These are phyloP conservation scores for Lerema accius DNA, from an alignment of 1,140 invertebrate species.

Conservation along the genomic window DNA sequence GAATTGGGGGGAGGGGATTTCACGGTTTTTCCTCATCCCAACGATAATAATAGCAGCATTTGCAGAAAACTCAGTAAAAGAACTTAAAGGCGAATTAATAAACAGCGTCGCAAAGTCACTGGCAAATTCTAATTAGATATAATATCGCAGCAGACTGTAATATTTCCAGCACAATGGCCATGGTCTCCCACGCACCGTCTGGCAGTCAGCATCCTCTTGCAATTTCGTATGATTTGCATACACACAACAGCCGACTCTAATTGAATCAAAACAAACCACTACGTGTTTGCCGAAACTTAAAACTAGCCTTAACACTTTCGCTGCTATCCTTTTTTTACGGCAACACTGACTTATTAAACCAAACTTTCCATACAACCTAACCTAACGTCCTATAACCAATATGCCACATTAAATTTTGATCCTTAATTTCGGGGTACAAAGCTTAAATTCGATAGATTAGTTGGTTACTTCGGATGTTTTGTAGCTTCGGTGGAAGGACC, in stretches of 20 bases:
- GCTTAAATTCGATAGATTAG: constrained; percentile 38
- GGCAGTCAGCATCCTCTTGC: constrained; percentile 57
- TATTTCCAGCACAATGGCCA: constrained; percentile 65
- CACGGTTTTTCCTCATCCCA: too few relatives aligned
- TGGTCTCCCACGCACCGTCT: constrained; percentile 71
- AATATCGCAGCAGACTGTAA: constrained; percentile 44
- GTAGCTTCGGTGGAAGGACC: constrained; percentile 54
- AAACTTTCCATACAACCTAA: constrained; percentile 40
- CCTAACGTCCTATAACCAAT: not conserved
- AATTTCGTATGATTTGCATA: constrained; percentile 74
- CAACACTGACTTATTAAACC: constrained; percentile 64
- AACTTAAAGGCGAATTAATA: not conserved
- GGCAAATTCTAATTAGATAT: constrained; percentile 50
- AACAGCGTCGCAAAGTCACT: not conserved
- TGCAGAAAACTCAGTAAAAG: too few relatives aligned
- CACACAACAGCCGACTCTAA: constrained; percentile 56
- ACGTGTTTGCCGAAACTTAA: constrained; percentile 49
- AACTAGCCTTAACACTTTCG: constrained; percentile 75
- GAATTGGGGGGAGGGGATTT: too few relatives aligned
- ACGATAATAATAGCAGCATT: too few relatives aligned
- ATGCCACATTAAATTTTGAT: constrained; percentile 26
- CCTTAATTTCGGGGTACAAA: constrained; percentile 37
- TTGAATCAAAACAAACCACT: constrained; percentile 38
- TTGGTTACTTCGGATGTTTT: constrained; percentile 43
- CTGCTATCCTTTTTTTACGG: constrained; percentile 66